These are phyloP conservation scores for Oryzias curvinotus DNA, from an alignment of 2,113 vertebrate species.

Conservation along the genomic window DNA sequence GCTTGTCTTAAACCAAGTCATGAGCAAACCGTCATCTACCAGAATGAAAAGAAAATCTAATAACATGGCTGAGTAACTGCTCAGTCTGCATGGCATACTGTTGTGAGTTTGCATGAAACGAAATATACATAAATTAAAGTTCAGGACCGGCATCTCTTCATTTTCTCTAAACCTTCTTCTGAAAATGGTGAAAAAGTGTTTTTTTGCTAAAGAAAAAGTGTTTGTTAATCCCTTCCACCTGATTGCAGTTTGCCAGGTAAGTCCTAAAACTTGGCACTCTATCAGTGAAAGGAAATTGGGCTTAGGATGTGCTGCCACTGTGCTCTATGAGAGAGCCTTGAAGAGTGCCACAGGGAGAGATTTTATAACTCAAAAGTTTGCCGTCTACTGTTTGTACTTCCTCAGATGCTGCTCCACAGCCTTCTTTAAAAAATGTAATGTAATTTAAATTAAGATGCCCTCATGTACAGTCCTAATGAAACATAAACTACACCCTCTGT, in stretches of 20 bases:
- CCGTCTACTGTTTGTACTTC: constrained; percentile 20
- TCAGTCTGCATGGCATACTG: constrained; percentile 66
- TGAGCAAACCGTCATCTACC: constrained; percentile 25
- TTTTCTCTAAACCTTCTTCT: constrained; percentile 40
- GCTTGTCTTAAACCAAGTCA: constrained; percentile 34
- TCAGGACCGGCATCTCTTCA: constrained; percentile 57
- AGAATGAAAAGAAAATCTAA: constrained; percentile 69
- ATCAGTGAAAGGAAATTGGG: constrained; percentile 55
- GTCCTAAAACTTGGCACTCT: constrained; percentile 52
- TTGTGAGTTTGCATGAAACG: constrained; percentile 62
- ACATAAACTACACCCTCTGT: too few species aligned
- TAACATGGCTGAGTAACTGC: constrained; percentile 76
- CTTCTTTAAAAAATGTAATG: constrained; percentile 3
- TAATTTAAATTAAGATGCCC: background rate
- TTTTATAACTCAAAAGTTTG: constrained; percentile 26
- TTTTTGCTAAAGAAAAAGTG: constrained; percentile 46
- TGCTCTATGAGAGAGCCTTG: constrained; percentile 39
- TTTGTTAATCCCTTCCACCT: constrained; percentile 58
- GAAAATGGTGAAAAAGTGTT: constrained; percentile 42
- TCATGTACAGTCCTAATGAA: background rate
- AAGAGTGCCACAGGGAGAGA: constrained; percentile 27
- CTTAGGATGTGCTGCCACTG: constrained; percentile 50
- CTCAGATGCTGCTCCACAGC: background rate
- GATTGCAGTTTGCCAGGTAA: constrained; percentile 58
- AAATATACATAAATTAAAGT: constrained; percentile 72